Conservation (phyloP, 2,113 vertebrate genomes). For the Oriolus oriolus region DNA sequence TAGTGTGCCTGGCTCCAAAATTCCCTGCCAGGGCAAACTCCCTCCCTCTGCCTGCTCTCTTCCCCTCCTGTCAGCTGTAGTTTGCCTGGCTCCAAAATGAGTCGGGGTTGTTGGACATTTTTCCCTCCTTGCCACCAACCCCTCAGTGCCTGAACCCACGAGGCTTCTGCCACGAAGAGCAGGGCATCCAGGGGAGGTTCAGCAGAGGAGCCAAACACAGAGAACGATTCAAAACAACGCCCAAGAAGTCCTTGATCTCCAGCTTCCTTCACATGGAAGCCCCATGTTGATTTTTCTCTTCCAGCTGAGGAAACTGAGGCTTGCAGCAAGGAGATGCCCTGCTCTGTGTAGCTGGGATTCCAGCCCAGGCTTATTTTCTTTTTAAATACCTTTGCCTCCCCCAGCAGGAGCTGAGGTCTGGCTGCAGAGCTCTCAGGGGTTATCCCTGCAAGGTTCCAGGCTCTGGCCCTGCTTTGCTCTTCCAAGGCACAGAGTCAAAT, state of each 20-base stretch:
- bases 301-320: not conserved
- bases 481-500: not conserved
- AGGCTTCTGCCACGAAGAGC: fast-evolving
- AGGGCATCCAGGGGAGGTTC: not conserved
- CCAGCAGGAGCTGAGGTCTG: not conserved
- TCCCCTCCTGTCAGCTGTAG: not conserved
- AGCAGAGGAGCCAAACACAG: not conserved
- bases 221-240: not conserved
- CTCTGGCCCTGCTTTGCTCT: not conserved
- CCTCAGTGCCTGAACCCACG: not conserved
- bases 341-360: not conserved
- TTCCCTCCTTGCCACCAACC: not conserved
- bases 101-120: not conserved
- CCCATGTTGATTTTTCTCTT: not conserved
- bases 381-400: not conserved
- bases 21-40: no score
- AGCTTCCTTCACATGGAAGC: fast-evolving
- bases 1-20: not conserved
- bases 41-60: no score
- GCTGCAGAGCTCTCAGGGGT: not conserved
- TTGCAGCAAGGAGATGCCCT: not conserved
- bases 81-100: not conserved
- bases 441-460: not conserved
- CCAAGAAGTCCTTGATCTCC: not conserved
- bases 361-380: not conserved